Evolutionary conservation across 2,797 vertebrate species (phyloP).

Genomic region (Myotis vivesi): DNA sequence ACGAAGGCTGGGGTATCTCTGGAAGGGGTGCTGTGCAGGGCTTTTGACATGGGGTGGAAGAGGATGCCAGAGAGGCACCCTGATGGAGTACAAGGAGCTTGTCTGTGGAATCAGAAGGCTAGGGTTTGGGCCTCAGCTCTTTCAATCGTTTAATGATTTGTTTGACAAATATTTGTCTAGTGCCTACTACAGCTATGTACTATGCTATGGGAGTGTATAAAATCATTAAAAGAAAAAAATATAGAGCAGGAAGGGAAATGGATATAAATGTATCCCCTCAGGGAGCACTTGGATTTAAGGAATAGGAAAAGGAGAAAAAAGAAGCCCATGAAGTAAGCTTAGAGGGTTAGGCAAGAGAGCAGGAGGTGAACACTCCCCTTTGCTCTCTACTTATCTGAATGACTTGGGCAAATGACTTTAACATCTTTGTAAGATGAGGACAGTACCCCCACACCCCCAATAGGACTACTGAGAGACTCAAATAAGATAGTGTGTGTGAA

Average conservation of each 20-base stretch:
- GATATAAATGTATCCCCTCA: constrained; percentile 25
- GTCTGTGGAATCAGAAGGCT: constrained; percentile 7
- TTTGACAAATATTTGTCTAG: constrained; percentile 45
- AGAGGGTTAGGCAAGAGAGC: constrained; percentile 6
- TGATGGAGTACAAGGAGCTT: neutral
- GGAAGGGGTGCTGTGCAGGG: neutral
- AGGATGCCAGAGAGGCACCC: neutral
- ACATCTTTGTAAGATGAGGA: constrained; percentile 8
- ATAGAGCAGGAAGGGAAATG: constrained; percentile 8
- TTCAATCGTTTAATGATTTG: constrained; percentile 27
- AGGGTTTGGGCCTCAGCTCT: neutral
- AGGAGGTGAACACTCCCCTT: neutral
- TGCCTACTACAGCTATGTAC: neutral
- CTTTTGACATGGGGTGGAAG: neutral
- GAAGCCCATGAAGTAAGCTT: constrained; percentile 25
- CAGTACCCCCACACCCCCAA: neutral
- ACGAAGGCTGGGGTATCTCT: neutral
- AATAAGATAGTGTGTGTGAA: constrained; percentile 34
- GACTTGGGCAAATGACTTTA: neutral
- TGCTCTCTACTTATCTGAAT: constrained; percentile 23
- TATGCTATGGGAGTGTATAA: constrained; percentile 21
- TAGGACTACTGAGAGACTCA: constrained; percentile 26
- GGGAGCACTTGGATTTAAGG: constrained; percentile 37
- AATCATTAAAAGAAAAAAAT: constrained; percentile 40
- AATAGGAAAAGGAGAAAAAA: neutral